Conservation (phyloP, 1,140 invertebrate species). For the Aphidius ervi region DNA sequence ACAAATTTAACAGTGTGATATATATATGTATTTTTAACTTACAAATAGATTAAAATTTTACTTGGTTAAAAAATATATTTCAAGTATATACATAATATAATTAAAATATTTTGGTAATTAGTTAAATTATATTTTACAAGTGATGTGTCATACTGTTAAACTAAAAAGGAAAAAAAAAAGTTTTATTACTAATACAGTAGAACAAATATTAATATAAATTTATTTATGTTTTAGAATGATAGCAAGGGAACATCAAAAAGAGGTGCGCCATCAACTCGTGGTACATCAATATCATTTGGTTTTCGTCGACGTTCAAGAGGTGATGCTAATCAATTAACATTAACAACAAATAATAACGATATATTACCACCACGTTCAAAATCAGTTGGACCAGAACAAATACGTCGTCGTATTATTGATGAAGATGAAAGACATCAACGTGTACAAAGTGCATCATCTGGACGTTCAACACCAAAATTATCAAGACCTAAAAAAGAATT, state of each 20-base stretch:
- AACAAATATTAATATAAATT: background rate
- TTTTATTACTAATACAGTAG: too few species aligned
- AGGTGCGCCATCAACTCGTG: constrained; percentile 55
- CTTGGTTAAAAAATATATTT: too few species aligned
- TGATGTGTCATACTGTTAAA: too few species aligned
- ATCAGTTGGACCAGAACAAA: constrained; percentile 46
- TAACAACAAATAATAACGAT: constrained; percentile 40
- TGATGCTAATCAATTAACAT: constrained; percentile 32
- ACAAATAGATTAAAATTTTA: too few species aligned
- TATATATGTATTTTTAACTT: too few species aligned
- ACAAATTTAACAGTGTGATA: too few species aligned
- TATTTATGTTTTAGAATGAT: constrained; percentile 35
- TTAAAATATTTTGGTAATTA: too few species aligned
- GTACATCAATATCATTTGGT: constrained; percentile 67
- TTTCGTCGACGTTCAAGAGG: constrained; percentile 57
- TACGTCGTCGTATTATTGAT: constrained; percentile 31
- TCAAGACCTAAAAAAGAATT: constrained; percentile 55
- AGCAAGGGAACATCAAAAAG: constrained; percentile 57
- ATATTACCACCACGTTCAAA: constrained; percentile 43
- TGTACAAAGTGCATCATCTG: constrained; percentile 43
- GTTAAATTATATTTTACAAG: too few species aligned
- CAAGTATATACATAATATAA: too few species aligned
- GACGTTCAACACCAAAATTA: constrained; percentile 51
- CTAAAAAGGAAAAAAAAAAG: too few species aligned
- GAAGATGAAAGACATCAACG: constrained; percentile 32